Percentiles rank a stretch among this genome's conserved stretches.
phyloP scores from a whole-genome alignment of 2,888 invertebrate species.

The Anodontia alba region DNA sequence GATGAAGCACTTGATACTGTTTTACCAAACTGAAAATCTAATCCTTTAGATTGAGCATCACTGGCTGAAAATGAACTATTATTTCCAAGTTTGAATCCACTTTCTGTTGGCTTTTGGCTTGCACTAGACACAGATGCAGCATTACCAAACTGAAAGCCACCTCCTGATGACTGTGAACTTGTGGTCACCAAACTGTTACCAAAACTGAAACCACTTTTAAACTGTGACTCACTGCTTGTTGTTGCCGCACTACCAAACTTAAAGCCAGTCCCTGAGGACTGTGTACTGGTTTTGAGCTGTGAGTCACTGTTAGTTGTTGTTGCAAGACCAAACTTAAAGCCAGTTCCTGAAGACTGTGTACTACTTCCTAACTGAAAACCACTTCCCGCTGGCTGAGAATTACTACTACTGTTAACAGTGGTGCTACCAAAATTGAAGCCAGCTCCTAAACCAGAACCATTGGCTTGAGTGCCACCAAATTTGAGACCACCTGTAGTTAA shows the following conservation, averaged over 20 bases:
- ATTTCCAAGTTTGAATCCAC: constrained; percentile 15
- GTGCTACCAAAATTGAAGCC: constrained; percentile 47
- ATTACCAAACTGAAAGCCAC: constrained; percentile 16
- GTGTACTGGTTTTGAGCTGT: background rate
- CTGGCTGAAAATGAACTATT: background rate
- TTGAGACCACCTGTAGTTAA: constrained; percentile 24
- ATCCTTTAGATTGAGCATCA: constrained; percentile 12
- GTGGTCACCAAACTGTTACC: background rate
- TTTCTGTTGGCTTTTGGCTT: constrained; percentile 9
- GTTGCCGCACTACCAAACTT: constrained; percentile 39
- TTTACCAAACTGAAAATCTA: constrained; percentile 49
- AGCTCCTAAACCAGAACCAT: constrained; percentile 22
- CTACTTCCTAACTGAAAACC: constrained; percentile 24
- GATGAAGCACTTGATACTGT: constrained; percentile 24
- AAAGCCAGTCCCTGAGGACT: constrained; percentile 28
- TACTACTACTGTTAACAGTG: background rate
- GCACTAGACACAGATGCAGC: constrained; percentile 5
- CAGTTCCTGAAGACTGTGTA: background rate
- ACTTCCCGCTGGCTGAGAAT: background rate
- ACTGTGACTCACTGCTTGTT: background rate
- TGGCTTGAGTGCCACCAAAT: constrained; percentile 23
- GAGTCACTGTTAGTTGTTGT: background rate
- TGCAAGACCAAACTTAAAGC: constrained; percentile 1
- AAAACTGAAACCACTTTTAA: constrained; percentile 23
- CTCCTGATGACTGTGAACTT: background rate